Percentiles rank a stretch among this genome's conserved stretches.
Conservation (phyloP, 2,888 invertebrate genomes). For the Orchesella flavescens region DNA sequence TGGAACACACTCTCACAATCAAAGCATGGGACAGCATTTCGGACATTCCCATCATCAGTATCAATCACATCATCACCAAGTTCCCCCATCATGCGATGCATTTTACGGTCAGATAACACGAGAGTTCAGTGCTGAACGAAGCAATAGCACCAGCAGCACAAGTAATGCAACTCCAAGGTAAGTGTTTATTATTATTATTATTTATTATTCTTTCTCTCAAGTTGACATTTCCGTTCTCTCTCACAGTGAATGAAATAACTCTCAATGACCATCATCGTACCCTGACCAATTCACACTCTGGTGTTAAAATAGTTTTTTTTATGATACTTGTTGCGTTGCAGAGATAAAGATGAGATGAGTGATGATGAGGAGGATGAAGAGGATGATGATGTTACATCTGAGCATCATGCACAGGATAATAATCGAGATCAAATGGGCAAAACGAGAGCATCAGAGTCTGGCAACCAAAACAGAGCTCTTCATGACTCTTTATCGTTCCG, state of each 20-base stretch:
- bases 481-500: slow-evolving; percentile 16
- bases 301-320: not conserved
- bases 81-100: slow-evolving; percentile 37
- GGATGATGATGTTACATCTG: slow-evolving; percentile 40
- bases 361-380: slow-evolving; percentile 48
- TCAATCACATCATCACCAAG: slow-evolving; percentile 45
- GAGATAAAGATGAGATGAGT: slow-evolving; percentile 58
- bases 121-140: slow-evolving; percentile 43
- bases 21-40: slow-evolving; percentile 47
- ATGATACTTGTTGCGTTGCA: not conserved
- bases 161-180: slow-evolving; percentile 56
- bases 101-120: slow-evolving; percentile 55
- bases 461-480: slow-evolving; percentile 26
- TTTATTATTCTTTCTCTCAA: slow-evolving; percentile 9
- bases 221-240: slow-evolving; percentile 33
- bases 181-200: slow-evolving; percentile 9
- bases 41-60: slow-evolving; percentile 38
- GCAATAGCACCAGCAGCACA: slow-evolving; percentile 47
- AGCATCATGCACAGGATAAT: slow-evolving; percentile 45
- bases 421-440: not conserved
- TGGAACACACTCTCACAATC: slow-evolving; percentile 50
- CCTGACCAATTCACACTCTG: not conserved
- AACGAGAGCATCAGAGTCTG: not conserved
- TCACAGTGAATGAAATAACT: slow-evolving; percentile 18
- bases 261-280: not conserved